phyloP scores from a whole-genome alignment of 2,888 invertebrate genomes.

The Ceramica pisi region DNA sequence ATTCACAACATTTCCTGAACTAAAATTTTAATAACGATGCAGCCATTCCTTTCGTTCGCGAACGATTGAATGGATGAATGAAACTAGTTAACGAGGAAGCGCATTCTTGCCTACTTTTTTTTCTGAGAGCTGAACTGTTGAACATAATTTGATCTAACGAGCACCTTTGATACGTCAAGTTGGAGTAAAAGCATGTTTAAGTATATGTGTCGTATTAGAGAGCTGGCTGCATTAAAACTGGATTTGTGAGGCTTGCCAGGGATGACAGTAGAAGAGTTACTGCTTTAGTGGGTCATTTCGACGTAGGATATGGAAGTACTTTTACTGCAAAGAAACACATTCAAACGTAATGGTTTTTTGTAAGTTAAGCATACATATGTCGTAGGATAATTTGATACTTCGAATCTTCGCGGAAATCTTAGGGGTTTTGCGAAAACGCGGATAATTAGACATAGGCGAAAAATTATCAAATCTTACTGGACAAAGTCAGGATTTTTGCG shows the following conservation, averaged over 20 bases:
- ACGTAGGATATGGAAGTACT: background rate
- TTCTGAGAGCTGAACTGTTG: conserved; percentile 39
- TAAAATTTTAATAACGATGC: conserved; percentile 58
- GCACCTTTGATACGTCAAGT: conserved; percentile 61
- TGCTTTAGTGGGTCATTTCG: conserved; percentile 1
- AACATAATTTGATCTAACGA: conserved; percentile 70
- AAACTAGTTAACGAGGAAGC: conserved; percentile 76
- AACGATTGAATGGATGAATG: conserved; percentile 74
- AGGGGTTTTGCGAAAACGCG: too few species aligned
- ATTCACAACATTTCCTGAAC: conserved; percentile 60
- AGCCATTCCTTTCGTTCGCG: conserved; percentile 60
- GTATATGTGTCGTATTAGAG: conserved; percentile 19
- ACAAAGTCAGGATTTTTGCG: too few species aligned
- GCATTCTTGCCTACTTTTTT: conserved; percentile 55
- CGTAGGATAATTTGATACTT: too few species aligned
- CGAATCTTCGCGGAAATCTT: too few species aligned
- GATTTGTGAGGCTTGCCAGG: conserved; percentile 1
- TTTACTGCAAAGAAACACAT: background rate
- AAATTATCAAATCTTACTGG: too few species aligned
- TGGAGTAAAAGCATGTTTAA: conserved; percentile 36
- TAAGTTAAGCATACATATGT: too few species aligned
- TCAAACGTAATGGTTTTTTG: background rate
- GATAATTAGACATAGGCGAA: too few species aligned
- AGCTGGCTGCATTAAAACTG: conserved; percentile 23
- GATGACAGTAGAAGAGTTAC: background rate